Evolutionary conservation across 2,113 vertebrate species (phyloP).

Genomic region (Merops nubicus): DNA sequence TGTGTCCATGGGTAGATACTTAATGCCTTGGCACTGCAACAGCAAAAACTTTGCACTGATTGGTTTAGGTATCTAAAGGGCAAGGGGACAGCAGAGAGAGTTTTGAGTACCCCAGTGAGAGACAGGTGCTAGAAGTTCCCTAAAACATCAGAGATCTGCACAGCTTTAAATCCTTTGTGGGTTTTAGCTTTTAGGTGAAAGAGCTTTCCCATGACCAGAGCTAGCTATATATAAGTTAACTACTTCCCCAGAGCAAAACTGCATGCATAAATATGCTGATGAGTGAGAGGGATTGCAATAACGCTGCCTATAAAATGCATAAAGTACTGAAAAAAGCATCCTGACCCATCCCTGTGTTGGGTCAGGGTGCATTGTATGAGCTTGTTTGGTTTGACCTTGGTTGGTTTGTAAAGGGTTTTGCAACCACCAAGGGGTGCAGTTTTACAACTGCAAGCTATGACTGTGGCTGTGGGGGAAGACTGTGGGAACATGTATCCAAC

Average conservation of each 20-base stretch:
- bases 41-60: not conserved
- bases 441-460: not conserved
- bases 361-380: not conserved
- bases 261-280: not conserved
- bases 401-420: not conserved
- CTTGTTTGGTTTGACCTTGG: not conserved
- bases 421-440: not conserved
- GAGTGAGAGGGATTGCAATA: not conserved
- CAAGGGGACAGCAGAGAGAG: not conserved
- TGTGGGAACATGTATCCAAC: not conserved
- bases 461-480: not conserved
- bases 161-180: not conserved
- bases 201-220: not conserved
- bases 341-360: not conserved
- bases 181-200: not conserved
- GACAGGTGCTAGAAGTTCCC: not conserved
- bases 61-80: not conserved
- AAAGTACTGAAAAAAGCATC: not conserved
- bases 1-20: fast-evolving
- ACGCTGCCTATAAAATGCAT: not conserved
- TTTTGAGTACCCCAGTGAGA: not conserved
- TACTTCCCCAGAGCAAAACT: not conserved
- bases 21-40: not conserved
- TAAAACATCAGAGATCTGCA: not conserved
- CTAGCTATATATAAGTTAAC: not conserved